Base-by-base conservation (phyloP, 2,888 invertebrate species). In the Aricia artaxerxes region DNA sequence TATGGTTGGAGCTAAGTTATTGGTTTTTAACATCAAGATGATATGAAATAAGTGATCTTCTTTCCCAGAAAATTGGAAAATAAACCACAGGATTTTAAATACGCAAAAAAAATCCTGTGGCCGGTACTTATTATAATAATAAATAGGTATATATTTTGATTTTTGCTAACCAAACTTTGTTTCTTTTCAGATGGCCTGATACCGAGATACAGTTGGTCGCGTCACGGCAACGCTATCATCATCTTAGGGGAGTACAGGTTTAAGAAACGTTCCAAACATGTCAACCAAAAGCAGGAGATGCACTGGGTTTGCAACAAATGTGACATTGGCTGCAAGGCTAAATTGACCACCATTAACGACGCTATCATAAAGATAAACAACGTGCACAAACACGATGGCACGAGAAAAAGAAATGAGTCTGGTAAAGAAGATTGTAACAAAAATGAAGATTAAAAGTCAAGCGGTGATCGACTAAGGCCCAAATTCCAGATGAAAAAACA, bases 291-390 rank as follows among this genome's bases (percentile, higher is more conserved):
- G 69, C 88, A 92, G 4, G 93, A 94, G 81, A 89, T 86, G 0
- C 94, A 93, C 78, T 94, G 94, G 94, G 93, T 93, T 0, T 94
- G 94, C 82, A 94, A 93, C 82, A 91, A 93, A 81, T 89, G 89
- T 44, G 92, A 93, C 79, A 93, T 90, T 80, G 94, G 94, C 0
- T 94, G 94, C 80, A 93, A 91, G 80, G 94, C 94, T 0, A 91
- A 90, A 81, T 83, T 94, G 7, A 93, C 93, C 0, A 94, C 94
- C 0, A 72, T 90, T 0, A 90, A 93, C 72, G 94, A 93, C 35
- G 93, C 89, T 13, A 91, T 94, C 4, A 88, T 94, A 1, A 92
- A 88, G 84, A 89, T 92, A 35, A 83, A 90, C 60, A 93, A 93
- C 75, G 87, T 89, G 0, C 94, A 94, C 64, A 89, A 91, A 73